Evolutionary conservation across 2,888 invertebrate species (phyloP).

Genomic region (Nysson spinosus): DNA sequence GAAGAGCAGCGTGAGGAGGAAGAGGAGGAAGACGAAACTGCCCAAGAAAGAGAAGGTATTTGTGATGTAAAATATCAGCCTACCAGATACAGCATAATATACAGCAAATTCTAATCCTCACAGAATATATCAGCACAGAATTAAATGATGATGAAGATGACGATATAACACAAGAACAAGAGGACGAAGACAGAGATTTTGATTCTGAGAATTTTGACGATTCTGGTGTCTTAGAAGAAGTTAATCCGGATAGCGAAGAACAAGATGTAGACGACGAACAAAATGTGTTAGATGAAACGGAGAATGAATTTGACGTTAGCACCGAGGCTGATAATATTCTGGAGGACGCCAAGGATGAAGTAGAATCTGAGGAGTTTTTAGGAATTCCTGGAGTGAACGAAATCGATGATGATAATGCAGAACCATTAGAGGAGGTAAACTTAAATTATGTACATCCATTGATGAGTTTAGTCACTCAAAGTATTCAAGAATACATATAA

Average conservation of each 20-base stretch:
- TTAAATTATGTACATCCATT: slow-evolving; percentile 6
- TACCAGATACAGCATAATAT: slow-evolving; percentile 53
- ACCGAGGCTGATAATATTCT: slow-evolving; percentile 60
- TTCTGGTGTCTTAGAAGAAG: slow-evolving; percentile 50
- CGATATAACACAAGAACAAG: slow-evolving; percentile 53
- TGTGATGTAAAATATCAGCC: slow-evolving; percentile 27
- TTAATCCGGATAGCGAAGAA: slow-evolving; percentile 64
- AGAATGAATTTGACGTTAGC: slow-evolving; percentile 63
- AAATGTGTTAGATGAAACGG: slow-evolving; percentile 59
- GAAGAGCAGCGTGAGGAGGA: slow-evolving; percentile 47
- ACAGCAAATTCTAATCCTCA: slow-evolving; percentile 11
- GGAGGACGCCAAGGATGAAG: slow-evolving; percentile 62
- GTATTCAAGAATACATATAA: too few species aligned
- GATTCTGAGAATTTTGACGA: slow-evolving; percentile 49
- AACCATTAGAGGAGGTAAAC: slow-evolving; percentile 74
- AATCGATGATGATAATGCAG: slow-evolving; percentile 68
- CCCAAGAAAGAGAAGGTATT: slow-evolving; percentile 43
- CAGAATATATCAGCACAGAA: slow-evolving; percentile 27
- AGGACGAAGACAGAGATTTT: slow-evolving; percentile 43
- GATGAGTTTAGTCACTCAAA: too few species aligned
- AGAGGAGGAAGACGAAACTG: slow-evolving; percentile 39
- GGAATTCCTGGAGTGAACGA: slow-evolving; percentile 66
- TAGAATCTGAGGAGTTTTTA: slow-evolving; percentile 61
- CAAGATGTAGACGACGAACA: slow-evolving; percentile 62
- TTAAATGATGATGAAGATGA: slow-evolving; percentile 34